Evolutionary conservation across 2,113 vertebrate genomes (phyloP).

Genomic region (zebrafish (Danio rerio)): DNA sequence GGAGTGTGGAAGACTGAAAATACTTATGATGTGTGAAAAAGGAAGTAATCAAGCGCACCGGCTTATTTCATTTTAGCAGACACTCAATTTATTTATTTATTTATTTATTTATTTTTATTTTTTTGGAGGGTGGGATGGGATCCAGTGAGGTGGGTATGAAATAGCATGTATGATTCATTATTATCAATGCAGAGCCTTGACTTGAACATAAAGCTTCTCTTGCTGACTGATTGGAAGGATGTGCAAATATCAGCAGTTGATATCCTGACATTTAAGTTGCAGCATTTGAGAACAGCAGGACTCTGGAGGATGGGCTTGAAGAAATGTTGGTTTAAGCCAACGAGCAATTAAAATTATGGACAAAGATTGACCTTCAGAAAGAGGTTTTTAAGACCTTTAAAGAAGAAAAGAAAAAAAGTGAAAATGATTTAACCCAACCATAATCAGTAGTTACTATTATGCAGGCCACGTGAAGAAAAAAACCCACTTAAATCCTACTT

Average conservation of each 20-base stretch:
- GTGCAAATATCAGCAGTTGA: conserved; percentile 49
- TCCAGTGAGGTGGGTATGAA: background rate
- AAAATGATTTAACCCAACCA: background rate
- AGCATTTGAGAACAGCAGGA: conserved; percentile 30
- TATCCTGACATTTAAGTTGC: conserved; percentile 36
- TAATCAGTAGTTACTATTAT: background rate
- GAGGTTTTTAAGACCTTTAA: conserved; percentile 9
- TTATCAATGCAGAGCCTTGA: background rate
- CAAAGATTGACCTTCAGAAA: conserved; percentile 13
- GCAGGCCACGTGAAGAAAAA: background rate
- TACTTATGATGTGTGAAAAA: conserved; percentile 19
- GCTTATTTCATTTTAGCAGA: conserved; percentile 17
- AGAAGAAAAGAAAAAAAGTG: background rate
- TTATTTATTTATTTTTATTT: background rate
- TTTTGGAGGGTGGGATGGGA: conserved; percentile 5
- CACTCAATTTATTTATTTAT: background rate
- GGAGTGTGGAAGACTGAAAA: conserved; percentile 11
- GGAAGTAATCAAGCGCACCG: conserved; percentile 19
- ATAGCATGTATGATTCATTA: background rate
- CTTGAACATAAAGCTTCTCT: conserved; percentile 12
- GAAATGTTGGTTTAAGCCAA: conserved; percentile 46
- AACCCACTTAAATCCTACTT: background rate
- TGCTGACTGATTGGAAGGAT: conserved; percentile 47
- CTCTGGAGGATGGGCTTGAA: conserved; percentile 14
- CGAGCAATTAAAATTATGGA: conserved; percentile 46